Evolutionary conservation across 1,140 invertebrate species (phyloP), one percentile per base, ranked within the genome.

Genomic region (Drosophila albomicans): DNA sequence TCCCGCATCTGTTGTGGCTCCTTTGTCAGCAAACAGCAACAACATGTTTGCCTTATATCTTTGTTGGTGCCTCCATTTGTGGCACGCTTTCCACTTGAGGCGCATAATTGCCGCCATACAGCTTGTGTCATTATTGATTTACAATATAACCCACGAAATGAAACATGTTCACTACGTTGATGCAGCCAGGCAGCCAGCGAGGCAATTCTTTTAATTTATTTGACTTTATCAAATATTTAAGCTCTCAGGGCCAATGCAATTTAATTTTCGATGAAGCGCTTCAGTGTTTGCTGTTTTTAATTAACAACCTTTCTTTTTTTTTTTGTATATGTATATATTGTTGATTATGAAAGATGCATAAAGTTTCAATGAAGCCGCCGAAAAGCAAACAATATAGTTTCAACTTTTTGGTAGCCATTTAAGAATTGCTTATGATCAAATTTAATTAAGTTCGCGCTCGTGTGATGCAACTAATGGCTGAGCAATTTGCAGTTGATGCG

Each of bases 401-500:
- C 3, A 13, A 5, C n/a, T 43, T 30, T 13, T 38, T 15, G 3
- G 30, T 6, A 32, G 30, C 13, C 11, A 8, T 38, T 30, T 35
- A 54, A 54, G 2, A 56, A 56, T 56, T 38, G 56, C 16, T 58
- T 45, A 3, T 28, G 56, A 58, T 72, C 20, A 81, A 72, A 81
- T 81, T 81, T 67, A 81, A 81, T 81, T 81, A 76, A 76, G 75
- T 59, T 79, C 64, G 54, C 61, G 66, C 64, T 65, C 68, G 54
- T 76, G 68, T 45, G 32, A 25, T 45, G 58, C 32, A 69, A 32
- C 16, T 38, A 69, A 46, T 11, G 43, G 35, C 11, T 65, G 59
- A 49, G 78, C 78, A 79, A 79, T 79, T 79, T 79, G 73, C 78
- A 79, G 74, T 79, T 79, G 78, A 79, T 79, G 79, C 62, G 76